Evolutionary conservation across 2,888 invertebrate genomes (phyloP), one percentile per base, ranked within the genome.

Genomic region (Rotaria sp.): DNA sequence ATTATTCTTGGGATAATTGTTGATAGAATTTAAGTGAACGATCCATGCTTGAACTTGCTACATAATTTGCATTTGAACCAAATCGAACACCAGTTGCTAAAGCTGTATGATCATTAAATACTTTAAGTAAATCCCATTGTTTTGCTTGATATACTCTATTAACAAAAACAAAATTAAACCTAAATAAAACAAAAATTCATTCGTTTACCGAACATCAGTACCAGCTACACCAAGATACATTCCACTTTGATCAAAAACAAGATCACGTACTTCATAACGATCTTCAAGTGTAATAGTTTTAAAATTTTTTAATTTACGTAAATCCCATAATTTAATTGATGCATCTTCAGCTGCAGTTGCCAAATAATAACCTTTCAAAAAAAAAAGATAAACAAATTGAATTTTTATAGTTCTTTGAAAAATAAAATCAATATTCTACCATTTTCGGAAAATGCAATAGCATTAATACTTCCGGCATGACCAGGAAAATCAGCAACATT

Each of bases 381-480:
- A 80, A 24, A 41, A 35, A 75, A 41, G 5, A 74, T 30, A 26
- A 3, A n/a, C 10, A n/a, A 13, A 11, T 59, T 59, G 2, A 30
- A 13, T 4, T 59, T 13, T 59, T 30, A 3, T 0, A 52, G n/a
- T 5, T 21, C 2, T 8, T 21, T 15, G 5, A 52, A 21, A 52
- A 21, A 52, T 52, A 21, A 21, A 4, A 50, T 15, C 15, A 15
- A 21, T 21, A 1, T 55, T 24, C n/a, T 45, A 80, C 99, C 99
- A 91, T 99, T 99, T 92, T 99, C 99, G 1, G 98, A 99, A 93
- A 99, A 99, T 1, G 97, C 95, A 89, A 99, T 96, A 1, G 97
- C 95, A 0, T 96, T 96, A 88, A 99, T 97, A 0, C 96, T 95
- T 0, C 97, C 97, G 84, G 95, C 94, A 91, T 99, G 99, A 0